phyloP scores from a whole-genome alignment of 2,888 invertebrate species.

The Nomada lathburiana region DNA sequence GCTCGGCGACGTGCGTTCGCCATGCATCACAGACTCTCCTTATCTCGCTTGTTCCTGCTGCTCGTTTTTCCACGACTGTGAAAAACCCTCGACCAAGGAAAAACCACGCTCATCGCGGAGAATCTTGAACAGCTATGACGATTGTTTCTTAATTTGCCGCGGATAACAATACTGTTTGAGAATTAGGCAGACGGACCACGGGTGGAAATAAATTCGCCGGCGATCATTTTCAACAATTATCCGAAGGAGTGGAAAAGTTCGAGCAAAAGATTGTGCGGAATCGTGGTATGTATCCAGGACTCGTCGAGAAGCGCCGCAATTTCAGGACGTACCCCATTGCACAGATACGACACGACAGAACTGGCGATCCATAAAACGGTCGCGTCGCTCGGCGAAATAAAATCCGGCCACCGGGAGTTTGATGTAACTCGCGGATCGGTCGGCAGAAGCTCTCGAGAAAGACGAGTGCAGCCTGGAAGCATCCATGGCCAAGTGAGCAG shows the following conservation, averaged over 20 bases:
- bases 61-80: neutral
- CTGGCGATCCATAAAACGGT: neutral
- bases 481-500: neutral
- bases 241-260: too few species aligned
- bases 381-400: neutral
- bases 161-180: neutral
- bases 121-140: neutral
- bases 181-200: too few species aligned
- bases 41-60: neutral
- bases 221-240: too few species aligned
- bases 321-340: neutral
- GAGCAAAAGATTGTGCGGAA: too few species aligned
- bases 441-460: conserved; percentile 1
- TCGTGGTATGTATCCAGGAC: too few species aligned
- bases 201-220: too few species aligned
- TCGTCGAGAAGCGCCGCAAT: neutral
- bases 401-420: neutral
- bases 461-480: neutral
- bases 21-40: conserved; percentile 18
- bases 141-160: neutral
- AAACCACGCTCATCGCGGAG: conserved; percentile 3
- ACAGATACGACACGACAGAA: neutral
- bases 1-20: conserved; percentile 43
- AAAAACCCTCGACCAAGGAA: conserved; percentile 1
- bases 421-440: neutral